phyloP scores from a whole-genome alignment of 2,888 invertebrate species.

The Augochlorella aurata region DNA sequence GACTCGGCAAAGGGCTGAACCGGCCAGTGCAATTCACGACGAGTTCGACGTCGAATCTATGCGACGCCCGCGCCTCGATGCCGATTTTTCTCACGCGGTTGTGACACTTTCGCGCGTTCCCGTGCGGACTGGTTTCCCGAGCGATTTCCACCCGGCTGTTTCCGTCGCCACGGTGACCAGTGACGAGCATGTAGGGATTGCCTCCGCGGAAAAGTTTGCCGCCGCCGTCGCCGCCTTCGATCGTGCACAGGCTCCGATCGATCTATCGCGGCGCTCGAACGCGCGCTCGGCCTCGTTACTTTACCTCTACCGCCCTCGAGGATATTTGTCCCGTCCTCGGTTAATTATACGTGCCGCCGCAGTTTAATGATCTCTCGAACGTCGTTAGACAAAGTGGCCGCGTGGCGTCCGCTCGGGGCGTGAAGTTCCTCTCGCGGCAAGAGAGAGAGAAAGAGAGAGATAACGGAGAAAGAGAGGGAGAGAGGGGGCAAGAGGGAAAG shows the following conservation, averaged over 20 bases:
- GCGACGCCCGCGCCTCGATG: conserved; percentile 49
- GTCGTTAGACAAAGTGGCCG: conserved; percentile 33
- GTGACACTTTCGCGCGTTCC: neutral
- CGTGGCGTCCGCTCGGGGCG: conserved; percentile 39
- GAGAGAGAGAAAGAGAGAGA: neutral
- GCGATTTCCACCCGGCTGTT: neutral
- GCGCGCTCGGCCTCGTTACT: conserved; percentile 21
- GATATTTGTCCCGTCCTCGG: conserved; percentile 16
- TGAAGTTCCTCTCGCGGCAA: conserved; percentile 28
- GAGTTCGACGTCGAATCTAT: conserved; percentile 70
- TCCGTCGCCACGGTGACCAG: neutral
- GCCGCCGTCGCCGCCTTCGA: neutral
- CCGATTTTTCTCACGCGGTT: conserved; percentile 39
- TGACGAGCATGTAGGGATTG: conserved; percentile 1
- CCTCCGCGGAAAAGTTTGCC: neutral
- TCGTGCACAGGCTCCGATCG: neutral
- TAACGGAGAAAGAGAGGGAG: neutral
- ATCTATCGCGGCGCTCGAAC: conserved; percentile 4
- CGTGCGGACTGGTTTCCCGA: neutral
- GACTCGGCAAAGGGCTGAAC: conserved; percentile 76
- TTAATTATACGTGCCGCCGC: conserved; percentile 47
- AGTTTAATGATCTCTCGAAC: conserved; percentile 50
- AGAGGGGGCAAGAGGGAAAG: neutral
- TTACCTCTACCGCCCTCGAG: neutral
- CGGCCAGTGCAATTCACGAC: conserved; percentile 78